phyloP scores from a whole-genome alignment of 2,113 vertebrate genomes.

The Serinus canaria region DNA sequence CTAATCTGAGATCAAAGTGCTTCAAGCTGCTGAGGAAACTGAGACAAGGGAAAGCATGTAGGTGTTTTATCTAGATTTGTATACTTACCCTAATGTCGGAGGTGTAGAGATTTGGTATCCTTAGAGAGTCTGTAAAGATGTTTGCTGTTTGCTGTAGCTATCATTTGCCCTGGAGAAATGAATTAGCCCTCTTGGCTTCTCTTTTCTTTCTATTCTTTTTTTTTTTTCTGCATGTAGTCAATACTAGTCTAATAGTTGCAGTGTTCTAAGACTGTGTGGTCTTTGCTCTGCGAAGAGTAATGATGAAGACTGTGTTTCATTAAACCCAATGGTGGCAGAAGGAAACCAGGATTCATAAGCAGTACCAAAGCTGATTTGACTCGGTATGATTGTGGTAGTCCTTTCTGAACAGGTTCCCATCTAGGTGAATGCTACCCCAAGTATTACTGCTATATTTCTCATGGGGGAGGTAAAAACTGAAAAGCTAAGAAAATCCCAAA shows the following conservation, averaged over 20 bases:
- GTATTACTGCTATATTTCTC: neutral
- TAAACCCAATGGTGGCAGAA: fast-evolving
- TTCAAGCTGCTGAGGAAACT: conserved; percentile 48
- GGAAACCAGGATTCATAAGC: neutral
- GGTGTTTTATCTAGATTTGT: conserved; percentile 30
- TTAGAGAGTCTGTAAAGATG: neutral
- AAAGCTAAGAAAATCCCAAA: neutral
- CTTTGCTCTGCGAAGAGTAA: neutral
- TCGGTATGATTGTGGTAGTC: neutral
- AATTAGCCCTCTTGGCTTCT: neutral
- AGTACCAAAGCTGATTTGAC: neutral
- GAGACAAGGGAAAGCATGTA: conserved; percentile 32
- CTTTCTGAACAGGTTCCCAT: neutral
- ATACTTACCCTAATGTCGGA: neutral
- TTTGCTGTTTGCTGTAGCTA: neutral
- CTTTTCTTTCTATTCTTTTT: neutral
- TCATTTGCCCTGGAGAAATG: neutral
- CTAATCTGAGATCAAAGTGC: conserved; percentile 45
- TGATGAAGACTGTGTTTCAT: neutral
- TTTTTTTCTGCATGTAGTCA: neutral
- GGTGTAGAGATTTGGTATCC: neutral
- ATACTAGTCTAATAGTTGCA: neutral
- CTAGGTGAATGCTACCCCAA: neutral
- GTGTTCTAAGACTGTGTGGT: neutral
- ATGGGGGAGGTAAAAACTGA: neutral